Conservation (phyloP, 2,113 vertebrate species). For the Eretmochelys imbricata region DNA sequence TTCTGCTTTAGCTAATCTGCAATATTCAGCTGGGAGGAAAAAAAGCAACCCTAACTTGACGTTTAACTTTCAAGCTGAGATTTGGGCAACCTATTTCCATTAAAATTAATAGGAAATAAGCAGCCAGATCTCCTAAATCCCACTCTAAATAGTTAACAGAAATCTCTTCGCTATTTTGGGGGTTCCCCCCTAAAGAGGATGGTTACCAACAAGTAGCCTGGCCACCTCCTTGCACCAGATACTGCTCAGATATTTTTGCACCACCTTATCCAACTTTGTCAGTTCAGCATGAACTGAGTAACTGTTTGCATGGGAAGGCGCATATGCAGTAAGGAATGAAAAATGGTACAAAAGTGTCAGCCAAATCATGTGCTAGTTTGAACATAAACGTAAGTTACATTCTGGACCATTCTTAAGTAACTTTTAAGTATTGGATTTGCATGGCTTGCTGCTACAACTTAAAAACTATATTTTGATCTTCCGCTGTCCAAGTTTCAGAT, state of each 20-base stretch:
- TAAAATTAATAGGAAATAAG: background rate
- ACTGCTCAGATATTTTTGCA: background rate
- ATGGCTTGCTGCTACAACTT: background rate
- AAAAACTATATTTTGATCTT: background rate
- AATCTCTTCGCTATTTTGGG: background rate
- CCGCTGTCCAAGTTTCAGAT: background rate
- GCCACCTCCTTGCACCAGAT: background rate
- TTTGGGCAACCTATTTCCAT: background rate
- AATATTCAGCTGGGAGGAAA: background rate
- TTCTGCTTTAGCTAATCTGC: background rate
- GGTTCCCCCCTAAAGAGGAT: background rate
- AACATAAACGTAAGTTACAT: background rate
- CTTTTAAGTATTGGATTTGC: background rate
- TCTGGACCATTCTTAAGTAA: background rate
- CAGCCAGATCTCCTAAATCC: background rate
- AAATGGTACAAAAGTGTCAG: background rate
- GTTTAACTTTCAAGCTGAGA: background rate
- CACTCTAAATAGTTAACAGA: background rate
- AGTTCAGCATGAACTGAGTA: background rate
- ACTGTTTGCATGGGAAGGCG: background rate
- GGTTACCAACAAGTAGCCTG: background rate
- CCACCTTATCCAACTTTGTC: background rate
- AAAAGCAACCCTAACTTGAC: background rate
- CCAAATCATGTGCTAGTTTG: background rate
- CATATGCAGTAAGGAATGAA: background rate